phyloP scores from a whole-genome alignment of 2,797 vertebrate species.

The Alectoris magna region DNA sequence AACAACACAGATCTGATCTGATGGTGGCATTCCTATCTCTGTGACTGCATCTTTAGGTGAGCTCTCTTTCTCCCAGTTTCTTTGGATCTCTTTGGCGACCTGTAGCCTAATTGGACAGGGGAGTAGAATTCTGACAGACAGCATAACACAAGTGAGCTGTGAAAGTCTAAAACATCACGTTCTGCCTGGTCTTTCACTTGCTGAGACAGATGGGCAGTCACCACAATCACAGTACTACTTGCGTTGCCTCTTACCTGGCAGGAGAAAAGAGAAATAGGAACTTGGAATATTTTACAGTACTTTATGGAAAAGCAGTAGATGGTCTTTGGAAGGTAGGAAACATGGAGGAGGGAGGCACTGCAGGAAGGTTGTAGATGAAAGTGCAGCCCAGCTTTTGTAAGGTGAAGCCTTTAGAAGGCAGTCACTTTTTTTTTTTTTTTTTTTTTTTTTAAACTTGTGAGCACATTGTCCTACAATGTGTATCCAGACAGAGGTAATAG shows the following conservation, averaged over 20 bases:
- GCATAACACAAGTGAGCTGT: background rate
- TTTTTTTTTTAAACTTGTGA: background rate
- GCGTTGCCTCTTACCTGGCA: background rate
- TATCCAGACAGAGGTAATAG: rapidly evolving
- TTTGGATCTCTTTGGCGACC: background rate
- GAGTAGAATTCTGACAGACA: background rate
- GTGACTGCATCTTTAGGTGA: background rate
- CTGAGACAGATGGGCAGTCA: background rate
- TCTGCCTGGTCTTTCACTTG: background rate
- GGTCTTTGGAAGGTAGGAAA: background rate
- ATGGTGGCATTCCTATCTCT: background rate
- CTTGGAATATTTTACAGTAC: background rate
- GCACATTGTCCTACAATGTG: background rate
- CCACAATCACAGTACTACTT: background rate
- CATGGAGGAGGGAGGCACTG: rapidly evolving
- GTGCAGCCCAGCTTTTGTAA: rapidly evolving
- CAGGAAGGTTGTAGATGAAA: rapidly evolving
- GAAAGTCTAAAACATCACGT: background rate
- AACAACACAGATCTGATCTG: background rate
- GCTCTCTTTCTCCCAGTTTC: background rate
- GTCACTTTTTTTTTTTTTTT: background rate
- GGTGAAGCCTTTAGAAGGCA: background rate
- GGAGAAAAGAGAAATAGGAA: background rate
- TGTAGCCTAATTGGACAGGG: background rate
- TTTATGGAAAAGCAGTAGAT: rapidly evolving